phyloP scores from a whole-genome alignment of 2,113 vertebrate species.

The Rana temporaria region DNA sequence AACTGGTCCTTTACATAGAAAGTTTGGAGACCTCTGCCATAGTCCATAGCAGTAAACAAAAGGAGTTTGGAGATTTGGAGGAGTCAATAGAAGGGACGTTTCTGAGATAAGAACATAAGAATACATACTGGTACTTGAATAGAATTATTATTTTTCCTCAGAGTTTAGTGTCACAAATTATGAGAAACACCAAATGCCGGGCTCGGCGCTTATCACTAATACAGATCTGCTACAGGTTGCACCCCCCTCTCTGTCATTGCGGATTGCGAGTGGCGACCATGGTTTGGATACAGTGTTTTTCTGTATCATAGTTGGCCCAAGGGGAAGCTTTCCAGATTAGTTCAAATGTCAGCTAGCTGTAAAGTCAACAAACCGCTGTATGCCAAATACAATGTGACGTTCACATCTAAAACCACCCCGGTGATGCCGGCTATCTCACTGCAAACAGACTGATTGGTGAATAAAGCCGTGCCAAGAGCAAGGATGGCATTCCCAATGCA shows the following conservation, averaged over 20 bases:
- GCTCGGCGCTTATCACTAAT: neutral
- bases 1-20: too few species aligned
- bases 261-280: neutral
- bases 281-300: constrained; percentile 32
- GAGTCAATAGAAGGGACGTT: too few species aligned
- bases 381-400: constrained; percentile 35
- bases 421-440: neutral
- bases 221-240: neutral
- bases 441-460: neutral
- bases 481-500: too few species aligned
- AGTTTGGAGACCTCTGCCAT: too few species aligned
- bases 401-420: neutral
- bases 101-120: too few species aligned
- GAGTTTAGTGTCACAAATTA: too few species aligned
- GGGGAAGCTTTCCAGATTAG: constrained; percentile 49
- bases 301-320: constrained; percentile 45
- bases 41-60: too few species aligned
- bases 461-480: too few species aligned
- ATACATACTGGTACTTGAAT: too few species aligned
- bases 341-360: constrained; percentile 42
- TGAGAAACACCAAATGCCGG: too few species aligned
- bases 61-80: too few species aligned
- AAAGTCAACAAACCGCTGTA: constrained; percentile 30
- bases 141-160: too few species aligned
- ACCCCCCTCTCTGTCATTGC: constrained; percentile 3